Evolutionary conservation across 2,797 vertebrate genomes (phyloP), one percentile per base, ranked within the genome.

Genomic region (Ambastaia sidthimunki): DNA sequence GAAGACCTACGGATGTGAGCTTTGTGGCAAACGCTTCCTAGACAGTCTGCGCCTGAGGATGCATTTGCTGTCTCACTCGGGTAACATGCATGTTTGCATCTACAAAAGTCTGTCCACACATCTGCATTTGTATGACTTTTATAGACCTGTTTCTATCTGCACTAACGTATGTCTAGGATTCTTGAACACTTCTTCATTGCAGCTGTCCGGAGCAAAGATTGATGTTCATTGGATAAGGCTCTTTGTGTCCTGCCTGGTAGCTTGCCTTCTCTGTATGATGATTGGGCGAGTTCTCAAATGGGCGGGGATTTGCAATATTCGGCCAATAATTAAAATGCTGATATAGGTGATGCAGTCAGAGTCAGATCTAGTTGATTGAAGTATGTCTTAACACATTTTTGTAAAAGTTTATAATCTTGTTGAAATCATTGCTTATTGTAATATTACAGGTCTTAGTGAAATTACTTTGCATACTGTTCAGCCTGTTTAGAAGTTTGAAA

Each of bases 41-140:
- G 97, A 98, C 93, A 99, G 97, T 85, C 93, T 99, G 85, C 95
- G 97, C 85, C 96, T 99, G 85, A 94, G 97, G 86, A 99, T 98
- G 97, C 97, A 98, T 93, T 95, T 98, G 94, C 93, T 99, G 91
- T 98, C 97, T 89, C 97, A 98, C 89, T 97, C 96, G 94, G 97
- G 97, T 98, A 94, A 89, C 66, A 37, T 74, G 70, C 79, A 78
- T 50, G 69, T 57, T 81, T 19, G 31, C 57, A 54, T 84, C 82
- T 68, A 66, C 62, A 75, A 66, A 54, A 71, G 73, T 57, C 83
- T 79, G 84, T 82, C 81, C 84, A 80, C 81, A 80, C 79, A 66
- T 83, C 87, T 87, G 76, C 86, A 69, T 68, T 52, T 71, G 62
- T 28, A 74, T 19, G 25, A 19, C 57, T 76, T 54, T 63, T 71